Base-by-base conservation (phyloP, 2,888 invertebrate species). In the Sturmia bella region DNA sequence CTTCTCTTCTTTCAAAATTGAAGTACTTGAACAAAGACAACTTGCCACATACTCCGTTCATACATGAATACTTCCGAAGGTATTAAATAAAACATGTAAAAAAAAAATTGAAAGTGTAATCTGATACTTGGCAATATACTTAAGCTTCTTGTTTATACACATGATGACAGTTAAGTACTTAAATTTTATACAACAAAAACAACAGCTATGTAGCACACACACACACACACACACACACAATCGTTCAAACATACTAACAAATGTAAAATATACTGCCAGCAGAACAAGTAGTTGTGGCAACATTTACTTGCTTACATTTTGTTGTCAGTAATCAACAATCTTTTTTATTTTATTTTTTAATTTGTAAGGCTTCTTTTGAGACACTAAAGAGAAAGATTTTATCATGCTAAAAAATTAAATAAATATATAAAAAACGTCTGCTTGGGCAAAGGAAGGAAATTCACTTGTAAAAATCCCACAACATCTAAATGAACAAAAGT, bases 51-150 rank as follows among this genome's bases (percentile, higher is more conserved):
- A n/a, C 1, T 15, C 32, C 41, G n/a, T 2, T 32, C n/a, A 12
- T 52, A 15, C 4, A 27, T 17, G 27, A 0, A 66, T 52, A 13
- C 13, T 17, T 27, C 11, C 41, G 56, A 19, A 41, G 24, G 48
- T 54, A 52, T 57, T 61, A 56, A 73, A 59, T 39, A 68, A 61
- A 64, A 66, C 39, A 59, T 32, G 50, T 59, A 50, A 13, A 61
- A 32, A 70, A 70, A 63, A 74, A 64, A 48, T 56, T 66, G 74
- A 83, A 83, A 84, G 84, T 83, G 84, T 80, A 80, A 84, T 82
- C 81, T 75, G 80, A 84, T 80, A 83, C 83, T 70, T 74, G 82
- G 78, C 82, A 82, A 82, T 82, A 82, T 78, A 78, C 70, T 82
- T 78, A 75, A 82, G 78, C 82, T 82, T 27, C 76, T 83, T 76